Conservation (phyloP, 2,113 vertebrate species). For the Corythornis cristatus region DNA sequence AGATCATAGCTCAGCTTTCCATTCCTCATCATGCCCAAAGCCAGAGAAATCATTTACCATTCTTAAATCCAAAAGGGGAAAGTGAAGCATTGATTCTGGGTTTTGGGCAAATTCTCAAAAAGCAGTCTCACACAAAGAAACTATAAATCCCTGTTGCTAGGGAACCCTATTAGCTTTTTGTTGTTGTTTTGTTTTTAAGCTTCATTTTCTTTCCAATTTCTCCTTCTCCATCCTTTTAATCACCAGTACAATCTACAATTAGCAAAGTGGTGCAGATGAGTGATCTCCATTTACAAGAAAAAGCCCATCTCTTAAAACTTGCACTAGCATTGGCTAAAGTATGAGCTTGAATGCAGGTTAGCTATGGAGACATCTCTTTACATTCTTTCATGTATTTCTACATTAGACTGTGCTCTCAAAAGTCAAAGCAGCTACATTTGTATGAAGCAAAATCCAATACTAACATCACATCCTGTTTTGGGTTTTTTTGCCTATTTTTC, state of each 20-base stretch:
- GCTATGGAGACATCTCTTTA: background rate
- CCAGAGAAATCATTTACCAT: background rate
- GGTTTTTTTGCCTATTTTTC: background rate
- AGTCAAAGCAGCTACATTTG: background rate
- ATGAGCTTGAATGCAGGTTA: background rate
- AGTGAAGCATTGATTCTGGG: background rate
- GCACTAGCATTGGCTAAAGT: background rate
- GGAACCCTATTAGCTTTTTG: background rate
- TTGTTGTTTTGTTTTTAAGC: conserved; percentile 1
- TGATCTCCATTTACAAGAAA: background rate
- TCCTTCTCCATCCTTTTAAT: background rate
- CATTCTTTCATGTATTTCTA: background rate
- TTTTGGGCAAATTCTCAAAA: background rate
- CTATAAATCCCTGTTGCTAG: background rate
- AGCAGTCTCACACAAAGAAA: background rate
- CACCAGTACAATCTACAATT: background rate
- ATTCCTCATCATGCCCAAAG: background rate
- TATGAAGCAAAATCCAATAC: background rate
- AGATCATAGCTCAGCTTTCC: background rate
- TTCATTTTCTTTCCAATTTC: conserved; percentile 31
- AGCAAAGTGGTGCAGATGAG: background rate
- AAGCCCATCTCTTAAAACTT: background rate
- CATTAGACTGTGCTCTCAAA: background rate
- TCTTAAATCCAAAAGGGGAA: background rate
- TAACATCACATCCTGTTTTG: background rate